Percentiles rank a stretch among this genome's conserved stretches.
Evolutionary conservation across 2,113 vertebrate genomes (phyloP).

Genomic region (Agelaius phoeniceus): DNA sequence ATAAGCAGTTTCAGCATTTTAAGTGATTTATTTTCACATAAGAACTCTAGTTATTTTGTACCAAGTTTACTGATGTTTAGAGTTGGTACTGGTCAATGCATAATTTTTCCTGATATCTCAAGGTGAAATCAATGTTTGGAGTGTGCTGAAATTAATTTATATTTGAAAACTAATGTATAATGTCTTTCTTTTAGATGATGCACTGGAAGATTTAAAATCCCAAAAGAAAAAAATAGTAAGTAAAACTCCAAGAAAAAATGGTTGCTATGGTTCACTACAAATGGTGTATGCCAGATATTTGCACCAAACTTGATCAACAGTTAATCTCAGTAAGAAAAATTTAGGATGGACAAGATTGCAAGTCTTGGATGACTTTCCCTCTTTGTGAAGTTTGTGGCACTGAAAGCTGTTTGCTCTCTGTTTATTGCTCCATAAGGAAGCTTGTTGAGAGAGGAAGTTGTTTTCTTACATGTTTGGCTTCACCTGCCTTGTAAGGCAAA

Average conservation of each 20-base stretch:
- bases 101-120: background rate
- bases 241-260: constrained; percentile 31
- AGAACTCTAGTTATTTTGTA: background rate
- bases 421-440: background rate
- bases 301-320: background rate
- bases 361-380: background rate
- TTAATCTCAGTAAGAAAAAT: background rate
- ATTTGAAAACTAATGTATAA: constrained; percentile 26
- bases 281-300: background rate
- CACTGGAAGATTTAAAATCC: constrained; percentile 89
- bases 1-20: background rate
- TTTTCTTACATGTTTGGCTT: background rate
- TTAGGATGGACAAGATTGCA: background rate
- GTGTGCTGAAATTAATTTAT: background rate
- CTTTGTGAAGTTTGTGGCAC: background rate
- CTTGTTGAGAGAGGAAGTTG: background rate
- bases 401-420: background rate
- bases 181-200: constrained; percentile 85
- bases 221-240: constrained; percentile 98
- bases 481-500: background rate
- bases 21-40: background rate
- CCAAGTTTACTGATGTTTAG: background rate
- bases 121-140: accelerated
- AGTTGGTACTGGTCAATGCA: background rate
- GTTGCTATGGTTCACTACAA: background rate